Evolutionary conservation across 2,113 vertebrate genomes (phyloP), one percentile per base, ranked within the genome.

Genomic region (Etheostoma cragini): DNA sequence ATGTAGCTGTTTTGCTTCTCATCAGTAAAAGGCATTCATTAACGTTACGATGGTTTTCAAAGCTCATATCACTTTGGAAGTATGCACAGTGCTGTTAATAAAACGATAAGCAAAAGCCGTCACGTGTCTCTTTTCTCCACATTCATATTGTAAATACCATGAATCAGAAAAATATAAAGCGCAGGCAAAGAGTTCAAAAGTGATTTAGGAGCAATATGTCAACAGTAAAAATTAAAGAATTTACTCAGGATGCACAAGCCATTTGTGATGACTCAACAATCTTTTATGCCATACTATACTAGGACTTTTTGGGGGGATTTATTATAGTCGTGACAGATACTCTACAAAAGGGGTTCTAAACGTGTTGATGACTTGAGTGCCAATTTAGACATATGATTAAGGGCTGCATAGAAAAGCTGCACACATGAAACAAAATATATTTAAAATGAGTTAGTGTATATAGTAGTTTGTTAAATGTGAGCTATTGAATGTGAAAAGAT

Each of bases 1-100:
- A 88, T 63, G 76, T 87, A 88, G 81, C 84, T 33, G 70, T 81
- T 77, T 85, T 8, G 72, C 87, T 86, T 86, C 56, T 83, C 72
- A 66, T 83, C 88, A 86, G 75, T 89, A 84, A 78, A 81, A 86
- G 88, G 85, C 83, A 82, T 90, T 90, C 38, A 76, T 87, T 85
- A 81, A 84, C 85, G 79, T 84, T 84, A 84, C 21, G 82, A 87
- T 89, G 88, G 65, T 88, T 93, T 91, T 92, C 87, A 89, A 91
- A 90, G 84, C 87, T 94, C 89, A 93, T 93, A 93, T 93, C 94
- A 90, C 57, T 78, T 91, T 93, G 87, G 86, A 93, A 88, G 91
- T 92, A 89, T 93, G 90, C 92, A 93, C 93, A 94, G 90, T 91
- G 90, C 89, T 94, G 93, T 95, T 91, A 91, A 93, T 93, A 94